phyloP scores from a whole-genome alignment of 2,113 vertebrate species.

The Lycaon pictus region DNA sequence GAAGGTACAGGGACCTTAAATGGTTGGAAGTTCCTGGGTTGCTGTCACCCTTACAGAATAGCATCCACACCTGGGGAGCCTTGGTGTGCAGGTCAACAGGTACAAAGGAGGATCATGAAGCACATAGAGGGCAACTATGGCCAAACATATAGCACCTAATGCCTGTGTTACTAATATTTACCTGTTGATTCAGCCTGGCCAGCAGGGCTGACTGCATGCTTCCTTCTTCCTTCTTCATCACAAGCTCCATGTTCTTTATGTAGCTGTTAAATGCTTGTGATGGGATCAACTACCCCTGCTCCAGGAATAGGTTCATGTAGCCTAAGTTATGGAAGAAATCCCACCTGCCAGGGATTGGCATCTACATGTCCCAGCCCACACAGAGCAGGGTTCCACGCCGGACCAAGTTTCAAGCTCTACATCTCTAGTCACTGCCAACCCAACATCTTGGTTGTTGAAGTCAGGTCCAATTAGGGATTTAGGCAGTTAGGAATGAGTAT shows the following conservation, averaged over 20 bases:
- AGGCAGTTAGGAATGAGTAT: background rate
- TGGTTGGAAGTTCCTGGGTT: background rate
- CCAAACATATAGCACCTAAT: background rate
- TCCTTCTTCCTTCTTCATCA: background rate
- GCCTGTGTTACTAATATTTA: background rate
- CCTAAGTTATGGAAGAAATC: background rate
- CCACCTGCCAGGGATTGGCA: background rate
- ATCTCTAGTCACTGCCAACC: background rate
- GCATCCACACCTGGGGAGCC: background rate
- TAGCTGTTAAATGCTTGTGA: background rate
- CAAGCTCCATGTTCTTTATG: background rate
- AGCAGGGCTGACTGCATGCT: background rate
- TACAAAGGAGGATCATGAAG: background rate
- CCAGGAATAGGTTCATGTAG: background rate
- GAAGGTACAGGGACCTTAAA: too few relatives aligned
- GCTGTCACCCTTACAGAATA: background rate
- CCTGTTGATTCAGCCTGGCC: background rate
- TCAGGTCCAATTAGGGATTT: background rate
- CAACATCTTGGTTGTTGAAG: background rate
- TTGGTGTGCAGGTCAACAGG: background rate
- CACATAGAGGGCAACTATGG: background rate
- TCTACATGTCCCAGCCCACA: background rate
- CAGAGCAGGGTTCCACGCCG: background rate
- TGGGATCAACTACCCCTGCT: background rate
- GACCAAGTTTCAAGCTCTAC: background rate